Evolutionary conservation across 2,888 invertebrate species (phyloP).

Genomic region (Protodeltote pygarga): DNA sequence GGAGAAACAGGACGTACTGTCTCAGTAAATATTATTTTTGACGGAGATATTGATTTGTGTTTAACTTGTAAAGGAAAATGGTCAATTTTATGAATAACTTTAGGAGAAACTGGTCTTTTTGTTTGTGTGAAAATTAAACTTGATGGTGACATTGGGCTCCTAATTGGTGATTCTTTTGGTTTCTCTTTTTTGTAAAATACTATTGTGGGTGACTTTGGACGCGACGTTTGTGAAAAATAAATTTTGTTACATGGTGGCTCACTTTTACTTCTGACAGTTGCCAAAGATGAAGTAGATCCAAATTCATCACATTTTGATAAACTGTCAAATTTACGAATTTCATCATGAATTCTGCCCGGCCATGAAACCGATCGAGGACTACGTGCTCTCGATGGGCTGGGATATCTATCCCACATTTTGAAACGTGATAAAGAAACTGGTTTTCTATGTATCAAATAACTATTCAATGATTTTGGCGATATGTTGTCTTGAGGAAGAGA

Average conservation of each 20-base stretch:
- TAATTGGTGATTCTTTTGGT: slow-evolving; percentile 42
- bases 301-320: slow-evolving; percentile 74
- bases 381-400: slow-evolving; percentile 80
- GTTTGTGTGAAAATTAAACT: slow-evolving; percentile 72
- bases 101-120: slow-evolving; percentile 73
- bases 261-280: slow-evolving; percentile 87
- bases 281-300: slow-evolving; percentile 80
- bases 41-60: slow-evolving; percentile 64
- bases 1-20: slow-evolving; percentile 77
- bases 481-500: slow-evolving; percentile 76
- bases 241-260: slow-evolving; percentile 88
- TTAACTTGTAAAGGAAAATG: slow-evolving; percentile 42
- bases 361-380: slow-evolving; percentile 88
- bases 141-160: slow-evolving; percentile 64
- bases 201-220: slow-evolving; percentile 77
- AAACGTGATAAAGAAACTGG: slow-evolving; percentile 92
- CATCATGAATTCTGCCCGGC: slow-evolving; percentile 86
- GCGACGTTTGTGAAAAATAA: slow-evolving; percentile 81
- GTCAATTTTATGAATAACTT: slow-evolving; percentile 55
- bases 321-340: slow-evolving; percentile 82
- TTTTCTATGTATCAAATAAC: slow-evolving; percentile 89
- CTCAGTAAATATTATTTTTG: slow-evolving; percentile 73
- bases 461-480: slow-evolving; percentile 88
- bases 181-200: slow-evolving; percentile 72
- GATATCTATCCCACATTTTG: slow-evolving; percentile 88